phyloP scores from a whole-genome alignment of 1,140 invertebrate genomes.

The Melipona quadrifasciata region DNA sequence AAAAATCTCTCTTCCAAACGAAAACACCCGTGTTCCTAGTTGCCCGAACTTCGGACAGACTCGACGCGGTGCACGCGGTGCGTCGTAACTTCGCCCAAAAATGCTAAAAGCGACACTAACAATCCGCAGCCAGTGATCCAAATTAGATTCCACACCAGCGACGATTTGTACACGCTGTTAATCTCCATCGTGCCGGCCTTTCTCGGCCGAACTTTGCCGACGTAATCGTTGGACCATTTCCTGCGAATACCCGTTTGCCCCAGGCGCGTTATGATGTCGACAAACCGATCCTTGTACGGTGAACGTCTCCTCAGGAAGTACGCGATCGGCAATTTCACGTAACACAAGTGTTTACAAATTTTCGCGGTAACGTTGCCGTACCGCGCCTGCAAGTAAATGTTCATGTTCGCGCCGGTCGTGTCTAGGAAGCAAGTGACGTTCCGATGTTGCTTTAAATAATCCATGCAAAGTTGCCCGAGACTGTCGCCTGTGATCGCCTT shows the following conservation, averaged over 20 bases:
- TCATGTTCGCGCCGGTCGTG: fast-evolving
- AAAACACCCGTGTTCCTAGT: not conserved
- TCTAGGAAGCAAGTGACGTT: slow-evolving; percentile 29
- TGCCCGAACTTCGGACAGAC: not conserved
- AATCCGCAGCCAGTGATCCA: not conserved
- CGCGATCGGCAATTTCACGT: not conserved
- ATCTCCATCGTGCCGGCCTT: not conserved
- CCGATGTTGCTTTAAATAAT: not conserved
- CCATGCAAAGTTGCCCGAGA: fast-evolving
- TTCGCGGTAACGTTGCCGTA: not conserved
- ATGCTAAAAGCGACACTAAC: not conserved
- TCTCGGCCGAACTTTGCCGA: fast-evolving
- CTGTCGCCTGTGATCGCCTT: not conserved
- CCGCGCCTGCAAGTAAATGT: not conserved
- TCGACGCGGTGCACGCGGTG: no score
- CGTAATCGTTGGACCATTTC: not conserved
- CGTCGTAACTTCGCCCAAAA: not conserved
- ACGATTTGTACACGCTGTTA: fast-evolving
- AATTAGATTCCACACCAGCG: not conserved
- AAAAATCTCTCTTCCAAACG: not conserved
- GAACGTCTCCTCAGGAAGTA: not conserved
- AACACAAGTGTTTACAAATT: slow-evolving; percentile 7
- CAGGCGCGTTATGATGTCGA: not conserved
- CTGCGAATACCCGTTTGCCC: not conserved
- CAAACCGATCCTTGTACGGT: not conserved